phyloP scores from a whole-genome alignment of 2,888 invertebrate genomes.

The Strigamia maritima region DNA sequence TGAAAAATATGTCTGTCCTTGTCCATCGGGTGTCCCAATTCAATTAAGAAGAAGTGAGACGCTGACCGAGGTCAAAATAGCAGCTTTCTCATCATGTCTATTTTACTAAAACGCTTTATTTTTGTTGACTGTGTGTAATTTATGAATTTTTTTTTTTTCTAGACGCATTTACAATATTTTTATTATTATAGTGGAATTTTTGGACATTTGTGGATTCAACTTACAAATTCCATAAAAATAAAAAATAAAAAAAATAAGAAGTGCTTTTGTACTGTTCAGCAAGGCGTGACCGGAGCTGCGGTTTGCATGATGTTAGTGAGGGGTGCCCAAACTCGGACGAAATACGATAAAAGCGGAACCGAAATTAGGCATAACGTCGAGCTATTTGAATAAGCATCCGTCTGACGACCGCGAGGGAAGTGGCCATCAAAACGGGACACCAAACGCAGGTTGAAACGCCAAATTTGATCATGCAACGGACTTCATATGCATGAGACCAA shows the following conservation, averaged over 20 bases:
- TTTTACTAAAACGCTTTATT: too few species aligned
- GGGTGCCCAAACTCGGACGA: background rate
- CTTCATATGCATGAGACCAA: constrained; percentile 4
- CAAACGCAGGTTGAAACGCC: background rate
- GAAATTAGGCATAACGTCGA: background rate
- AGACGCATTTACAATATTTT: too few species aligned
- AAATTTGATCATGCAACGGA: background rate
- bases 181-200: too few species aligned
- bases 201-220: too few species aligned
- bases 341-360: background rate
- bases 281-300: background rate
- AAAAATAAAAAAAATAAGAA: too few species aligned
- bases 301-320: background rate
- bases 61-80: background rate
- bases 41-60: background rate
- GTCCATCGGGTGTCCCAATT: background rate
- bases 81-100: background rate
- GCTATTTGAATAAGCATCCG: constrained; percentile 4
- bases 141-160: too few species aligned
- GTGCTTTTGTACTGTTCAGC: background rate
- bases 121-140: too few species aligned
- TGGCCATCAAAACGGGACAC: background rate
- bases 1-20: constrained; percentile 4
- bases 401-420: background rate
- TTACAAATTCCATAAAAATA: too few species aligned